phyloP scores from a whole-genome alignment of 2,888 invertebrate species.

The Acanthosepion lycidas region DNA sequence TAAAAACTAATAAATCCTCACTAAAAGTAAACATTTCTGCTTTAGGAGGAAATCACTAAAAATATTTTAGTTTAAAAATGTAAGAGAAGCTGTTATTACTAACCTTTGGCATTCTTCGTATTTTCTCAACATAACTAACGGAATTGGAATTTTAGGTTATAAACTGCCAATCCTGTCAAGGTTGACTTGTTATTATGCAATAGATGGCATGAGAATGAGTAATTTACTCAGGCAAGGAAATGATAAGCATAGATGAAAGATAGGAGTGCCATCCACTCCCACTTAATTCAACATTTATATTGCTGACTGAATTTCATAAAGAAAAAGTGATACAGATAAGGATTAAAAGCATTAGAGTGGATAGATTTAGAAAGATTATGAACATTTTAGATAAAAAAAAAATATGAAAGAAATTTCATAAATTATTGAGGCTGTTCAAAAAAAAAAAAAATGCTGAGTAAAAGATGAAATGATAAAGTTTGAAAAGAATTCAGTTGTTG shows the following conservation, averaged over 20 bases:
- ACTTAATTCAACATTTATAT: background rate
- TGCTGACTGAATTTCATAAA: background rate
- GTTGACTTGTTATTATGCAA: slow-evolving; percentile 18
- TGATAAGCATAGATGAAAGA: background rate
- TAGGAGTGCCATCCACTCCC: background rate
- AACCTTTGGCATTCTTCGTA: background rate
- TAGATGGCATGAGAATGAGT: background rate
- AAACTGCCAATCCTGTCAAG: slow-evolving; percentile 8
- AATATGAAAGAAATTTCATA: background rate
- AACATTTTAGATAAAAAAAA: background rate
- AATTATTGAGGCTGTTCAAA: background rate
- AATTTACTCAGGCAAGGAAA: background rate
- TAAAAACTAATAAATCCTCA: background rate
- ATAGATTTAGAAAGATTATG: background rate
- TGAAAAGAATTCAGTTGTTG: background rate
- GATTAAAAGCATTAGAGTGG: background rate
- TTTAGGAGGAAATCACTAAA: background rate
- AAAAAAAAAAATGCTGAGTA: background rate
- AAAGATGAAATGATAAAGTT: background rate
- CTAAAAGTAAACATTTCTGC: background rate
- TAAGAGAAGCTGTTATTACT: background rate
- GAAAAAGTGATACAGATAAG: background rate
- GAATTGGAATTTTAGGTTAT: slow-evolving; percentile 4
- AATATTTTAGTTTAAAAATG: background rate
- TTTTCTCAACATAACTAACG: background rate